Conservation (phyloP, 2,888 invertebrate species). For the Phlogophora meticulosa region DNA sequence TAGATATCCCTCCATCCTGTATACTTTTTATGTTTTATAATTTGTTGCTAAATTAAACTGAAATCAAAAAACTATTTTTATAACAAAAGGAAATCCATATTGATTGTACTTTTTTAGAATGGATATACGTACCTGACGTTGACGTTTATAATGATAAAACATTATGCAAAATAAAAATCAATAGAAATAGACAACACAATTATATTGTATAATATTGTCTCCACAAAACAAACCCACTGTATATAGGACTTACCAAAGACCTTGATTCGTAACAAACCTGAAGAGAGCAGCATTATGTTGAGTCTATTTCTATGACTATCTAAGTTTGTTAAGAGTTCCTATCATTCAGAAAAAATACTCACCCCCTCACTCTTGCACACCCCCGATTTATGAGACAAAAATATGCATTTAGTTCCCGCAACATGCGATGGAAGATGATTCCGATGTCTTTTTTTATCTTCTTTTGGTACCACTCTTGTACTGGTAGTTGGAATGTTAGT, state of each 20-base stretch:
- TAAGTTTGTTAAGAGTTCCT: not conserved
- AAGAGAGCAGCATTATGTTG: not conserved
- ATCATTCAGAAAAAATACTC: not conserved
- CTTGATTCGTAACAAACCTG: conserved; percentile 15
- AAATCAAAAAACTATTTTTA: conserved; percentile 8
- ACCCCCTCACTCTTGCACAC: too few species aligned
- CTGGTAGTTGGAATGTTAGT: too few species aligned
- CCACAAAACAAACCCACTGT: conserved; percentile 5
- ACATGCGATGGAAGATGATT: too few species aligned
- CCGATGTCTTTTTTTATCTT: too few species aligned
- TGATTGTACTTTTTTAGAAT: conserved; percentile 2
- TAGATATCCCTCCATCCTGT: too few species aligned
- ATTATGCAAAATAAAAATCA: too few species aligned
- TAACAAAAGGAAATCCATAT: not conserved
- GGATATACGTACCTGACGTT: not conserved
- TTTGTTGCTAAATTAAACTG: not conserved
- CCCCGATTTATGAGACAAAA: too few species aligned
- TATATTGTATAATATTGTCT: not conserved
- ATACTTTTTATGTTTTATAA: too few species aligned
- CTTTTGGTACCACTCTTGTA: too few species aligned
- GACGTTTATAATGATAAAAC: not conserved
- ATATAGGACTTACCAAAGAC: conserved; percentile 6
- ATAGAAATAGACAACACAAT: not conserved
- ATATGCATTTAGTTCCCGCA: too few species aligned
- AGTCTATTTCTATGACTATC: not conserved